These are phyloP conservation scores for Thereva nobilitata DNA, from an alignment of 2,888 invertebrate species.

Conservation along the genomic window DNA sequence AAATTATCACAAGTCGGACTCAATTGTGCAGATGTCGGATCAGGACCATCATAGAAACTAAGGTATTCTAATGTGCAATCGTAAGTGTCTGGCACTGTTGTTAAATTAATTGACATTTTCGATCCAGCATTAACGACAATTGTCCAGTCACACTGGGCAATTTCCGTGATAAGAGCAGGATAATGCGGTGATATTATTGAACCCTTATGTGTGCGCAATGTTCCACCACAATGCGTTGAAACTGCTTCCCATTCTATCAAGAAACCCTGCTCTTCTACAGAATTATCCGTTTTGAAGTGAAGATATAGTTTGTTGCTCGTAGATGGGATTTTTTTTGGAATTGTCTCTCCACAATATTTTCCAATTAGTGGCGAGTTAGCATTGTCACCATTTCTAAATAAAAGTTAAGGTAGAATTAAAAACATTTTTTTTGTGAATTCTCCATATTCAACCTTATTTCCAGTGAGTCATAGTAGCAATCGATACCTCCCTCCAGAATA, in stretches of 20 bases:
- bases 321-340: constrained; percentile 70
- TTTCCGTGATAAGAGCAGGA: constrained; percentile 70
- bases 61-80: constrained; percentile 67
- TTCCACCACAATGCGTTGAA: constrained; percentile 79
- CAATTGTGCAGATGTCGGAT: constrained; percentile 43
- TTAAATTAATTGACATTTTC: constrained; percentile 65
- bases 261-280: constrained; percentile 70
- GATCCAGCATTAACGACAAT: constrained; percentile 77
- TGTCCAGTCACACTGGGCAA: constrained; percentile 80
- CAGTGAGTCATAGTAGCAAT: constrained; percentile 69
- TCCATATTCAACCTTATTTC: constrained; percentile 66
- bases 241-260: constrained; percentile 69
- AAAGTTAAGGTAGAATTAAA: background rate
- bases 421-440: background rate
- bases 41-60: constrained; percentile 54
- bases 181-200: constrained; percentile 85
- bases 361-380: constrained; percentile 77
- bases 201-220: constrained; percentile 70
- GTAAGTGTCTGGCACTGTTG: constrained; percentile 46
- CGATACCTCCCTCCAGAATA: constrained; percentile 64
- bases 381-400: constrained; percentile 75
- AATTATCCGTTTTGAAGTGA: constrained; percentile 74
- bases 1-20: background rate
- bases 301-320: constrained; percentile 76
- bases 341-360: constrained; percentile 71